Base-by-base conservation (phyloP, 2,888 invertebrate species). In the Lasioglossum zephyrum region DNA sequence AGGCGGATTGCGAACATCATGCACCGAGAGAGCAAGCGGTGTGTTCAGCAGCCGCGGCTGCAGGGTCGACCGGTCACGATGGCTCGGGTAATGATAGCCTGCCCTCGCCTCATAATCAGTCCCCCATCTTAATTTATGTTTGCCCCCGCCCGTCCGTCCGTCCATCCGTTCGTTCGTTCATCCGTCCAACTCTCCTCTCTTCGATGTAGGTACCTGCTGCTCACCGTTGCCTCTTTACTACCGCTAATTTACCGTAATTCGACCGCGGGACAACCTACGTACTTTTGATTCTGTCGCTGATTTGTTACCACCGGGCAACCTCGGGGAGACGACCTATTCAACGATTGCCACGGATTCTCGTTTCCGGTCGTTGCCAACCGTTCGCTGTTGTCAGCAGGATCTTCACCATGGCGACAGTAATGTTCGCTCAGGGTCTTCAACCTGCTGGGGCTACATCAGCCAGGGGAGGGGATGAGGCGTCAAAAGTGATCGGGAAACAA, bases 51-150 rank as follows among this genome's bases (percentile, higher is more conserved):
- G 93, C 92, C 89, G 91, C 92, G 92, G 91, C 92, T 91, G 92
- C 94, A 94, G 94, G 93, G 94, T 94, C 94, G 94, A 92, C 93
- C 94, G 94, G 94, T 94, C 94, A 94, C 94, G 94, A 94, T 94
- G 93, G 93, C 93, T 93, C 92, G 90, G 92, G 91, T 94, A 94
- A 94, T 94, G 94, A 94, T 94, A 94, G 94, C 92, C 94, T 94
- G 94, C 94, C 92, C 94, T 93, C 93, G 92, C 93, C 92, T 94
- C 94, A 94, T 94, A 94, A 94, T 94, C 94, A 94, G 94, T 94
- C 94, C 93, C 93, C 94, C 94, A 94, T 94, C 94, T 94, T 94
- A 94, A 94, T 94, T 94, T 94, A 94, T 94, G 94, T 94, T 93
- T 93, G 93, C 94, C 93, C 93, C 94, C 93, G 94, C 94, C 92